phyloP scores from a whole-genome alignment of 1,140 invertebrate genomes.

The Drosophila teissieri region DNA sequence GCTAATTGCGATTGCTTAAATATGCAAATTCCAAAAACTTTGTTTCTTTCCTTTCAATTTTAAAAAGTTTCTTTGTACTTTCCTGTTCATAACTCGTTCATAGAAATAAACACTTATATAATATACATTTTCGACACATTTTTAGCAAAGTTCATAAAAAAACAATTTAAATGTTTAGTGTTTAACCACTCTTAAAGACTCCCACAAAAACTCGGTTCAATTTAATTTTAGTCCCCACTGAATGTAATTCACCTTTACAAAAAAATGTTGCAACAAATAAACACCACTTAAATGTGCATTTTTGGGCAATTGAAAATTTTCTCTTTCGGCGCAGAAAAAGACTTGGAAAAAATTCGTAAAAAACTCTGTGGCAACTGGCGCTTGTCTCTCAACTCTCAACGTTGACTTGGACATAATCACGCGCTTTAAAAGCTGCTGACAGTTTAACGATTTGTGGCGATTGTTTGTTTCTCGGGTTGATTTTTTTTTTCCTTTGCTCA shows the following conservation, averaged over 20 bases:
- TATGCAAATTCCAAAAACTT: conserved; percentile 17
- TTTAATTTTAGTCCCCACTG: not conserved
- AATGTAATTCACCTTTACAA: conserved; percentile 18
- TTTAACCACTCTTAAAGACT: not conserved
- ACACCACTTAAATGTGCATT: conserved; percentile 51
- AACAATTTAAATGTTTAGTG: not conserved
- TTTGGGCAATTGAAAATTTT: conserved; percentile 75
- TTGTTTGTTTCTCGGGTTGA: conserved; percentile 68
- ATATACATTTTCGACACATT: not conserved
- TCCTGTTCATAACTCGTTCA: too few species aligned
- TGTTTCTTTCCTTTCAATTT: not conserved
- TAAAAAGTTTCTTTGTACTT: not conserved
- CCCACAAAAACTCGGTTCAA: too few species aligned
- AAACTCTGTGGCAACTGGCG: conserved; percentile 54
- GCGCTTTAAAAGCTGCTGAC: conserved; percentile 81
- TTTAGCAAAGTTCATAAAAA: not conserved
- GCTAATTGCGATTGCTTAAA: conserved; percentile 13
- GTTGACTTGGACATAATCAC: conserved; percentile 75
- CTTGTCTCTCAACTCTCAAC: conserved; percentile 49
- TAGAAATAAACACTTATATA: too few species aligned
- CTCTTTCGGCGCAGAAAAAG: conserved; percentile 44
- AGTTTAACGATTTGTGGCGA: conserved; percentile 83
- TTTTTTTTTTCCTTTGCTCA: conserved; percentile 1
- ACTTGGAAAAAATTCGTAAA: not conserved
- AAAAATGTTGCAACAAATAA: conserved; percentile 43